A percentile compares a stretch with the other conserved stretches of the same genome.
Evolutionary conservation across 2,113 vertebrate genomes (phyloP).

Genomic region (human (Homo sapiens)): GRCh38 chr6:107062001-107062500

Average conservation of each 20-base stretch:
- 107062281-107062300: no score
- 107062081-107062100: background rate
- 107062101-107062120: background rate
- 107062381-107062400: no score
- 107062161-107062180: background rate
- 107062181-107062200: background rate
- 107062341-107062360: no score
- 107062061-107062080: background rate
- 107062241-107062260: background rate
- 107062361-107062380: no score
- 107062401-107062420: no score
- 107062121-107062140: background rate
- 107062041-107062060: background rate
- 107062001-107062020: background rate
- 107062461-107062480: no score
- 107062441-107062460: no score
- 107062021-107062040: background rate
- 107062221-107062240: background rate
- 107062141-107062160: background rate
- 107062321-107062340: no score
- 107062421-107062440: no score
- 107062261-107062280: background rate
- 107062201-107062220: rapidly evolving
- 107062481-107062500: no score
- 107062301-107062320: no score